These are phyloP conservation scores for Brachyalestes nurse DNA, from an alignment of 2,797 vertebrate species.

Conservation along the genomic window DNA sequence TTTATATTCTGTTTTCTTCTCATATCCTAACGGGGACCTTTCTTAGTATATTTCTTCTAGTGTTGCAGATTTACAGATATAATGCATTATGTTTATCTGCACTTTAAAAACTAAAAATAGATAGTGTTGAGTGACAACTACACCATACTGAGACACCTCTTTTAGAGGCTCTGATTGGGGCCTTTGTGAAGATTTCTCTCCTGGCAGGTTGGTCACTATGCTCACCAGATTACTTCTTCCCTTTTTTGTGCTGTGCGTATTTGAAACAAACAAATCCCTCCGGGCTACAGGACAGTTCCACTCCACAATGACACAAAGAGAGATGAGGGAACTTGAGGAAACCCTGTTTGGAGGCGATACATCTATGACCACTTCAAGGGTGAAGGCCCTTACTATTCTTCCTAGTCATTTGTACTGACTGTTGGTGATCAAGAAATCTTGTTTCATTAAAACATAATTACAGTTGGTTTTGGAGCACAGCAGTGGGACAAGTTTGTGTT, in stretches of 20 bases:
- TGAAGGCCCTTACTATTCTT: background rate
- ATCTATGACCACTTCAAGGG: constrained; percentile 1
- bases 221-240: constrained; percentile 20
- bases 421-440: background rate
- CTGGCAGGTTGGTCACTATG: constrained; percentile 29
- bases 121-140: background rate
- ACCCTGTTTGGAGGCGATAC: constrained; percentile 29
- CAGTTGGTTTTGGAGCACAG: background rate
- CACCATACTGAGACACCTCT: background rate
- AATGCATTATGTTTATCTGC: background rate
- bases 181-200: constrained; percentile 32
- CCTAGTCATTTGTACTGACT: background rate
- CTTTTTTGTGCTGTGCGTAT: constrained; percentile 17
- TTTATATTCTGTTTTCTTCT: background rate
- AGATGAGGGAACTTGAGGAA: constrained; percentile 4
- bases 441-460: background rate
- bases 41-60: background rate
- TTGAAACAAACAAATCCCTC: constrained; percentile 46
- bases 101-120: background rate
- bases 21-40: background rate
- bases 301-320: constrained; percentile 27
- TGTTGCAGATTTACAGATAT: background rate
- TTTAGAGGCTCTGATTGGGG: constrained; percentile 8
- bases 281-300: constrained; percentile 4
- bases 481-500: no score